Conservation (phyloP, 2,113 vertebrate genomes). For the Amphilophus citrinellus region DNA sequence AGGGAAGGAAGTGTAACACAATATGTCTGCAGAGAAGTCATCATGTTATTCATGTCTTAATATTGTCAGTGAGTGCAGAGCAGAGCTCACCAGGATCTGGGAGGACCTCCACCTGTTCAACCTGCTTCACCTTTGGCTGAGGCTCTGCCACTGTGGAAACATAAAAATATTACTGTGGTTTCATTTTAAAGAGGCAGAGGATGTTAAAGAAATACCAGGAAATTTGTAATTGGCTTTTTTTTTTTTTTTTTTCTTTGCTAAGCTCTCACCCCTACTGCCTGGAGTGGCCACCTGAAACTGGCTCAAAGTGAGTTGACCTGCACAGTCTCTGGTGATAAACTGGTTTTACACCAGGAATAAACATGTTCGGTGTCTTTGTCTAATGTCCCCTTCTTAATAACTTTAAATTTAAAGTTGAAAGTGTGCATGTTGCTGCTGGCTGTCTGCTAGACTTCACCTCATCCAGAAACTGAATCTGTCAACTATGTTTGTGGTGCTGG, state of each 20-base stretch:
- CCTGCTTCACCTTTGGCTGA: conserved; percentile 43
- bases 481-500: too few relatives aligned
- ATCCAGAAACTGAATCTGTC: too few relatives aligned
- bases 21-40: background rate
- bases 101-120: conserved; percentile 55
- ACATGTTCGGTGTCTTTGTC: background rate
- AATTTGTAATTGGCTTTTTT: background rate
- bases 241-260: background rate
- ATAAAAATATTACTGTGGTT: background rate
- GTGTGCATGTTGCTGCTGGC: too few relatives aligned
- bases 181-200: background rate
- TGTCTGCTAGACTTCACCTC: too few relatives aligned
- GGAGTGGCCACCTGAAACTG: background rate
- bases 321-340: background rate
- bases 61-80: background rate
- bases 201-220: background rate
- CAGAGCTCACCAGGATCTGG: conserved; percentile 69
- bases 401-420: background rate
- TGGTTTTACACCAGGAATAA: background rate
- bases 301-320: background rate
- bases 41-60: background rate
- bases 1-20: background rate
- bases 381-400: background rate
- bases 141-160: conserved; percentile 65
- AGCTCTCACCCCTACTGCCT: background rate